A percentile compares a stretch with the other conserved stretches of the same genome.
Evolutionary conservation across 1,140 invertebrate species (phyloP).

Genomic region (Drosophila equinoxialis): DNA sequence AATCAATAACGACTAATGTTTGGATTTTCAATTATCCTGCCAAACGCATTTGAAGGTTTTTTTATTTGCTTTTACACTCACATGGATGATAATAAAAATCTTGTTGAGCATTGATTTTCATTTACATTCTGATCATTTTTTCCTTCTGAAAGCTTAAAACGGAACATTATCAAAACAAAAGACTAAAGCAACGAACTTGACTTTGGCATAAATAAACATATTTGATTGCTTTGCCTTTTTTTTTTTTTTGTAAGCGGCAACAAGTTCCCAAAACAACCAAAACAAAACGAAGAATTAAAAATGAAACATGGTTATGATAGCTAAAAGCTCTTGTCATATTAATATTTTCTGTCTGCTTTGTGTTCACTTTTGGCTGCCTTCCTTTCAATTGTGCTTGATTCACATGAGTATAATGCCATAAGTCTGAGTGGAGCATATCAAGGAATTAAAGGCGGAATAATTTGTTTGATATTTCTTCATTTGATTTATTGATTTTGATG

Average conservation of each 20-base stretch:
- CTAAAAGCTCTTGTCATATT: conserved; percentile 69
- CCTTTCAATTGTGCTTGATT: conserved; percentile 60
- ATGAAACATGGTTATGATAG: conserved; percentile 58
- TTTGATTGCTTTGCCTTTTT: conserved; percentile 34
- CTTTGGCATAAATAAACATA: conserved; percentile 51
- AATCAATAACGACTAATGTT: too few relatives aligned
- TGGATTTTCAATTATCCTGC: too few relatives aligned
- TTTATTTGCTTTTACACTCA: too few relatives aligned
- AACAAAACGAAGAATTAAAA: conserved; percentile 37
- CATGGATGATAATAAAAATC: neutral
- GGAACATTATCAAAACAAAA: conserved; percentile 59
- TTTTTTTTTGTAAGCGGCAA: conserved; percentile 58
- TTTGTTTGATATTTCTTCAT: conserved; percentile 32
- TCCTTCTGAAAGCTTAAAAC: conserved; percentile 29
- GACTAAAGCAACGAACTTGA: conserved; percentile 72
- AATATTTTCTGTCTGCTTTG: conserved; percentile 5
- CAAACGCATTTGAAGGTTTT: too few relatives aligned
- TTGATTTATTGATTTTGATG: conserved; percentile 64
- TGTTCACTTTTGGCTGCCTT: conserved; percentile 52
- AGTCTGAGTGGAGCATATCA: conserved; percentile 23
- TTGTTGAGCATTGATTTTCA: neutral
- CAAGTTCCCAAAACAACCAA: conserved; percentile 56
- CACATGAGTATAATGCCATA: neutral
- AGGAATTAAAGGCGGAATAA: conserved; percentile 41
- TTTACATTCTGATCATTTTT: conserved; percentile 25